Base-by-base conservation (phyloP, 2,797 vertebrate species). In the Neosilurus mollespiculum region DNA sequence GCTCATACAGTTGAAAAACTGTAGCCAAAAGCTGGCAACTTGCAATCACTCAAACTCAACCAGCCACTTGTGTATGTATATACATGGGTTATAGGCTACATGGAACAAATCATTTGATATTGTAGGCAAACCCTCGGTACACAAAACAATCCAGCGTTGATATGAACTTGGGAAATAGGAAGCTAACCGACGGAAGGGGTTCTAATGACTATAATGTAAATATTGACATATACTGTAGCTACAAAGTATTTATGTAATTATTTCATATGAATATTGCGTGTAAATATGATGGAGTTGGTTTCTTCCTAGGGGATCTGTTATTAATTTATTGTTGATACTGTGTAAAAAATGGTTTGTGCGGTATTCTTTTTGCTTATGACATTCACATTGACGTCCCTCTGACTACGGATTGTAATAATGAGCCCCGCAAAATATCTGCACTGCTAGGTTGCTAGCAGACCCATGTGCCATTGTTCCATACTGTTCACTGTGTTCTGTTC, bases 211-310 rank as follows among this genome's bases (percentile, higher is more conserved):
- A 94, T 94, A 95, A 94, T 96, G 95, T 96, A 97, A 91, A 97
- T 98, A 97, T 93, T 96, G 94, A 97, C 97, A 99, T 98, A 97
- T 97, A 98, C 70, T 85, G 83, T 85, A 85, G 83, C 65, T 85
- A 71, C 58, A 94, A 95, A 97, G 96, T 99, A 99, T 99, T 99
- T 99, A 99, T 99, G 97, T 98, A 98, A 98, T 98, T 98, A 98
- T 98, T 98, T 97, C 96, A 96, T 98, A 98, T 97, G 96, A 96
- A 96, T 96, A 97, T 96, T 96, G 94, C 93, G 91, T 99, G 97
- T 99, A 99, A 96, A 99, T 99, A 99, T 91, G 92, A 95, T 93
- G 94, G 95, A 96, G 95, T 96, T 96, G 82, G 95, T 96, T 96
- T 93, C 96, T 96, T 96, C 65, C 96, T 94, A 91, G 90, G 96